Percentiles rank a stretch among this genome's conserved stretches.
phyloP scores from a whole-genome alignment of 2,797 vertebrate species.

The Liasis olivaceus region DNA sequence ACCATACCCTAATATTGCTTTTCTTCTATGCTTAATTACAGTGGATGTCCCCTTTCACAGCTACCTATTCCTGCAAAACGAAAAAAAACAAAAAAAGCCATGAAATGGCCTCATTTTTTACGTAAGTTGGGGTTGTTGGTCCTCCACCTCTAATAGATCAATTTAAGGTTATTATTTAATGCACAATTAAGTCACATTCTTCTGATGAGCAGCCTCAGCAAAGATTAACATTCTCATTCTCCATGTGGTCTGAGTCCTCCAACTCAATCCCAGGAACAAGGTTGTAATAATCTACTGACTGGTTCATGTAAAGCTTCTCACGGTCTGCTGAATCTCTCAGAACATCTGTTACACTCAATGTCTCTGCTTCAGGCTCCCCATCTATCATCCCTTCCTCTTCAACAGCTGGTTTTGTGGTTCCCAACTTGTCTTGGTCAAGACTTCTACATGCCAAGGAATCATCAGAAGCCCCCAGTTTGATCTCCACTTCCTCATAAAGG shows the following conservation, averaged over 20 bases:
- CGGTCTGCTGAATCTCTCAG: slow-evolving; percentile 87
- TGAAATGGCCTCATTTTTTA: background rate
- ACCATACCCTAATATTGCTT: background rate
- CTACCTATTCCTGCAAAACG: background rate
- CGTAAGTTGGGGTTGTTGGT: background rate
- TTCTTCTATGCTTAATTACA: background rate
- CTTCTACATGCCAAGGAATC: slow-evolving; percentile 68
- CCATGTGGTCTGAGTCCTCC: slow-evolving; percentile 88
- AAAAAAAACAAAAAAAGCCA: background rate
- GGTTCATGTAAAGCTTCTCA: slow-evolving; percentile 88
- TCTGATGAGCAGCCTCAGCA: slow-evolving; percentile 65
- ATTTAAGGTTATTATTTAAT: background rate
- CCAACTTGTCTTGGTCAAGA: background rate
- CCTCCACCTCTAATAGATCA: background rate
- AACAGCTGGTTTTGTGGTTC: background rate
- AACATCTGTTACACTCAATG: slow-evolving; percentile 85
- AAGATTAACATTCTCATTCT: slow-evolving; percentile 84
- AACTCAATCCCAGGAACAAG: slow-evolving; percentile 86
- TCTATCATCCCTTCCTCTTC: slow-evolving; percentile 60
- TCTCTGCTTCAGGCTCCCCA: slow-evolving; percentile 77
- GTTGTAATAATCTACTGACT: slow-evolving; percentile 89
- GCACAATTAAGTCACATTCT: background rate
- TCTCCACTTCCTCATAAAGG: slow-evolving; percentile 87
- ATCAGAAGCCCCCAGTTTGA: slow-evolving; percentile 75
- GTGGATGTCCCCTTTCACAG: background rate